Conservation (phyloP, 1,140 invertebrate genomes). For the Linepithema humile region DNA sequence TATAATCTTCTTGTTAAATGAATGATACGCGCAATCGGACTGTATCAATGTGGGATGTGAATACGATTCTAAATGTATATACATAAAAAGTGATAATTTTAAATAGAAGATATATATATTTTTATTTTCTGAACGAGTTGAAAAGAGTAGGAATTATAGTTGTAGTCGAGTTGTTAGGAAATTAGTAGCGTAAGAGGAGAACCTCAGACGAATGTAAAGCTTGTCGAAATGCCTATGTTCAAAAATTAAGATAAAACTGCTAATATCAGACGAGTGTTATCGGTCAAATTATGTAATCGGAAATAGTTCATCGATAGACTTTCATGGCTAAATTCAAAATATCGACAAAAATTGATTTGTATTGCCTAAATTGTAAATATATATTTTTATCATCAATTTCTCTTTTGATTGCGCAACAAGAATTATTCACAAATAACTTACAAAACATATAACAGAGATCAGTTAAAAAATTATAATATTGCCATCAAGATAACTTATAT, state of each 20-base stretch:
- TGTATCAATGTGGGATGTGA: not conserved
- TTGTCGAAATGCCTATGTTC: not conserved
- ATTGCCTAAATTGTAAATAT: constrained; percentile 30
- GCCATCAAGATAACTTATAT: not conserved
- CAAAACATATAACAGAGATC: no score
- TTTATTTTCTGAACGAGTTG: constrained; percentile 20
- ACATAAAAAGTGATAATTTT: not conserved
- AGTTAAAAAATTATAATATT: no score
- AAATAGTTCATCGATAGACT: not conserved
- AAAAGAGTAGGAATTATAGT: not conserved
- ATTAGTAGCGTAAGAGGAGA: not conserved
- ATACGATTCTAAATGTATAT: constrained; percentile 37
- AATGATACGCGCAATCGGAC: not conserved
- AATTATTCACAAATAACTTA: no score
- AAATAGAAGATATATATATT: constrained; percentile 37
- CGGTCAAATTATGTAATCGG: constrained; percentile 24
- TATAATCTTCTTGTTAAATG: constrained; percentile 33
- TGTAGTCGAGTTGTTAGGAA: not conserved
- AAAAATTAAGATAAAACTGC: constrained; percentile 20
- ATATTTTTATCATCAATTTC: constrained; percentile 7
- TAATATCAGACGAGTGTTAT: not conserved
- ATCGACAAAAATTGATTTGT: not conserved
- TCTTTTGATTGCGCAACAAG: not conserved
- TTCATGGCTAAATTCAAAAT: not conserved
- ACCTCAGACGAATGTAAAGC: not conserved